Base-by-base conservation (phyloP, 2,888 invertebrate species). In the Thalpophila matura region DNA sequence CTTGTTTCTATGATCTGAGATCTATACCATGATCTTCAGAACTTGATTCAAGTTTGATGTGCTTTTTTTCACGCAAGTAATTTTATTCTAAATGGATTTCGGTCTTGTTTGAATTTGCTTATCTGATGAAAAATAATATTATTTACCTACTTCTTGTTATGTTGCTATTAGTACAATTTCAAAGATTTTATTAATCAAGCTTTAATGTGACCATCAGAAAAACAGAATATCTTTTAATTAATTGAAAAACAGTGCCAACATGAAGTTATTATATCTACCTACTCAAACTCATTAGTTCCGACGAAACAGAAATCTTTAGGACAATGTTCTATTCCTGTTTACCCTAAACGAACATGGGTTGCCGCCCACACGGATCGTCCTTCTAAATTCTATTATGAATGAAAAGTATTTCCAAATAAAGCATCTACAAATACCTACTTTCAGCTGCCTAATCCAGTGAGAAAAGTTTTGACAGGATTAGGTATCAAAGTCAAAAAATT, bases 291-390 rank as follows among this genome's bases (percentile, higher is more conserved):
- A 27, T 63, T 46, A 71, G 27, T 64, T 40, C 18, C 27, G 49
- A 63, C 26, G 72, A 64, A 27, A 38, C 14, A 33, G 27, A 35
- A 63, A 24, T 71, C 33, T 27, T 16, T 4, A 16, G 10, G 20
- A 54, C 45, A 54, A 54, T 16, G 56, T 54, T 54, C 56, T 65
- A 54, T 65, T 73, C 66, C n/a, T 24, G 66, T 33, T n/a, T 7
- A 33, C 35, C 14, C 37, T 16, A 59, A 50, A 37, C 50, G 49
- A 74, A 46, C 63, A 64, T 49, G 14, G n/a, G 14, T 27, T 31
- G 10, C 61, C 38, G 24, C 47, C 75, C 66, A 66, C 68, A 18
- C 26, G 7, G 20, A 18, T 12, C 26, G 24, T 47, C 46, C 40
- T 33, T 37, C 24, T 20, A 55, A 54, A 62, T 62, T 33, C n/a